phyloP scores from a whole-genome alignment of 1,140 invertebrate genomes.

The Drosophila novamexicana region DNA sequence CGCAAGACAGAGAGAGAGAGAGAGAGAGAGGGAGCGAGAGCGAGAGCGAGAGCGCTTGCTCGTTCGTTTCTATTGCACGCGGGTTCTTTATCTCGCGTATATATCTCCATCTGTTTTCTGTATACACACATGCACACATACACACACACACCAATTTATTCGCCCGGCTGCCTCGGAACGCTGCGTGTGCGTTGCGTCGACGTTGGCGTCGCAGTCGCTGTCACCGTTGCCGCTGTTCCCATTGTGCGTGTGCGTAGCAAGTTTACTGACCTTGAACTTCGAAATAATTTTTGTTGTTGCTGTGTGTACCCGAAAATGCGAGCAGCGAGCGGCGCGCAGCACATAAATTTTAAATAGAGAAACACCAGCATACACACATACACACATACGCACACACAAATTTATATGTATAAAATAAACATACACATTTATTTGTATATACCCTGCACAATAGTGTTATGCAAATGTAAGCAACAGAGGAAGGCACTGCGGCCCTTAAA shows the following conservation, averaged over 20 bases:
- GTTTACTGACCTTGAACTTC: slow-evolving; percentile 84
- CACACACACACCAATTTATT: not conserved
- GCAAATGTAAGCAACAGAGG: slow-evolving; percentile 13
- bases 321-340: slow-evolving; percentile 42
- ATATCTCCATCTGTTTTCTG: slow-evolving; percentile 7
- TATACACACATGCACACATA: not conserved
- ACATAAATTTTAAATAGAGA: slow-evolving; percentile 16
- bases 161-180: slow-evolving; percentile 26
- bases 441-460: slow-evolving; percentile 11
- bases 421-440: slow-evolving; percentile 24
- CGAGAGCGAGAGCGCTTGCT: not conserved
- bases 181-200: slow-evolving; percentile 37
- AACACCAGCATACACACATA: slow-evolving; percentile 12
- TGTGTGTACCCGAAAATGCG: slow-evolving; percentile 62
- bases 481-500: not conserved
- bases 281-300: slow-evolving; percentile 70
- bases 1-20: slow-evolving; percentile 9
- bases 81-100: slow-evolving; percentile 29
- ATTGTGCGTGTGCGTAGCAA: slow-evolving; percentile 82
- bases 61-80: slow-evolving; percentile 7
- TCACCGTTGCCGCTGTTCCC: slow-evolving; percentile 24
- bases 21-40: slow-evolving; percentile 5
- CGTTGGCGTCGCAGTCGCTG: slow-evolving; percentile 11
- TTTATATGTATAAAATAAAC: slow-evolving; percentile 14
- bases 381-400: slow-evolving; percentile 7